Base-by-base conservation (phyloP, 2,888 invertebrate species). In the Neocrepidodera transversa region DNA sequence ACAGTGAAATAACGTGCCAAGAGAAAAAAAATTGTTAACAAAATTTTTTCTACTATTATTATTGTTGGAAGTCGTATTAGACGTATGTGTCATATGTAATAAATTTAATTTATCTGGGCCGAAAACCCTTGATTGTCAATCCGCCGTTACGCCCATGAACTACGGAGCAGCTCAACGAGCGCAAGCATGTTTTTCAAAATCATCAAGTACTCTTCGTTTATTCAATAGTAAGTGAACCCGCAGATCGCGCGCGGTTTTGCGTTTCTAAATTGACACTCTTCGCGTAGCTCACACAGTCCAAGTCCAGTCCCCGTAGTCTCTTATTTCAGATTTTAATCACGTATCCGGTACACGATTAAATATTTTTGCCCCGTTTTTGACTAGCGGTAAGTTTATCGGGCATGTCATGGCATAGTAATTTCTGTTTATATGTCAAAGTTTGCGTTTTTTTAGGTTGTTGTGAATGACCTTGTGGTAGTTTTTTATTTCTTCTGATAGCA, bases 141-240 rank as follows among this genome's bases (percentile, higher is more conserved):
- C n/a, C n/a, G n/a, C n/a, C n/a, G n/a, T n/a, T n/a, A n/a, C 42
- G 42, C 42, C 13, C 42, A 13, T 23, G 42, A n/a, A n/a, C n/a
- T n/a, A n/a, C n/a, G n/a, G n/a, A n/a, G n/a, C n/a, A n/a, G 26
- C 28, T 8, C 10, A 28, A 17, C 14, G 20, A 30, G 28, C 40
- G 28, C 42, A 42, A 32, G 13, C 52, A 52, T 13, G 28, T n/a
- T 42, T 30, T 52, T 42, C 30, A 52, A 52, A 52, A 52, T 48
- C 35, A 20, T 32, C 32, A 16, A 48, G 48, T 48, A 18, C 16
- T 1, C 11, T 48, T 18, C 18, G 10, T n/a, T 7, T 28, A 16
- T 26, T 51, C 40, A 51, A 36, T 38, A 35, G 48, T 13, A 3
- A 11, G 32, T 13, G 32, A 32, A 32, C 32, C n/a, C 17, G 16